A percentile compares a stretch with the other conserved stretches of the same genome.
Evolutionary conservation across 2,797 vertebrate genomes (phyloP).

Genomic region (Limosa lapponica): DNA sequence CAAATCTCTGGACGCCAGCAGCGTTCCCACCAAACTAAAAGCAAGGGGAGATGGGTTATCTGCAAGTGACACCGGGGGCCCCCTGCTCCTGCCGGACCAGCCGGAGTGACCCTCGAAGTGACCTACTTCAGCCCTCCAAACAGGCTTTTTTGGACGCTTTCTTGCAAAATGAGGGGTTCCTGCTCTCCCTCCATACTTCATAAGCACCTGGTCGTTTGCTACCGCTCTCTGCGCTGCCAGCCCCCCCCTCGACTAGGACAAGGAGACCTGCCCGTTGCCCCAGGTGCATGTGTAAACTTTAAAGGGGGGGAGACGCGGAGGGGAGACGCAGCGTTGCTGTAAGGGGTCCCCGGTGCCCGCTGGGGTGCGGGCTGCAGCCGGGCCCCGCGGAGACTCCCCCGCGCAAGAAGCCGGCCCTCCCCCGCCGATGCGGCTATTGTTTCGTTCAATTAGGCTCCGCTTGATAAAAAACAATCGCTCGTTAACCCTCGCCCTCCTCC

Average conservation of each 20-base stretch:
- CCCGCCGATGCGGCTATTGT: conserved; percentile 5
- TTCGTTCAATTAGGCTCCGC: conserved; percentile 41
- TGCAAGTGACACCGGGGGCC: not conserved
- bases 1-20: not conserved
- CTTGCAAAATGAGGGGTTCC: not conserved
- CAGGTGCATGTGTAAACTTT: not conserved
- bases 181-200: too few relatives aligned
- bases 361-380: not conserved
- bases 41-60: too few relatives aligned
- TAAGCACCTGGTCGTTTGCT: not conserved
- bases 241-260: not conserved
- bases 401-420: not conserved
- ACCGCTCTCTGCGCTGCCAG: not conserved
- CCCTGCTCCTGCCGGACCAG: not conserved
- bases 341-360: not conserved
- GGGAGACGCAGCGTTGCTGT: not conserved
- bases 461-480: conserved; percentile 60
- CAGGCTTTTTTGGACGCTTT: not conserved
- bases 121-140: not conserved
- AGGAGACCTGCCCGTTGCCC: not conserved
- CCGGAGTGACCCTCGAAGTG: not conserved
- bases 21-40: not conserved
- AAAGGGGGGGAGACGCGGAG: too few relatives aligned
- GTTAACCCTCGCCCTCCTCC: conserved; percentile 30
- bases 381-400: not conserved